Percentiles rank a stretch among this genome's conserved stretches.
Evolutionary conservation across 2,888 invertebrate genomes (phyloP).

Genomic region (Brassicogethes aeneus): DNA sequence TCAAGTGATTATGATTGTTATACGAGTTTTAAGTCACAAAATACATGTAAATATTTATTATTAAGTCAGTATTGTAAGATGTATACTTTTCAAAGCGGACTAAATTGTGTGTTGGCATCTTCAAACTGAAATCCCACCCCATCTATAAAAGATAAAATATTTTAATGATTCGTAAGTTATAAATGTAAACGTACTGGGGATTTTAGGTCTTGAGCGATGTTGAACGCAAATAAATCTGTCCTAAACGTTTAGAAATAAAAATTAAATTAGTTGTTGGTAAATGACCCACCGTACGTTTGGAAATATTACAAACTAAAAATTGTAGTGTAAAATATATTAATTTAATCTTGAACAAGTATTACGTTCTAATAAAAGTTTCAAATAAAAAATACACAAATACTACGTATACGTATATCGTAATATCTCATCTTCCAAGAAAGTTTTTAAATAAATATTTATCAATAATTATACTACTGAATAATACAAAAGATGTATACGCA

Average conservation of each 20-base stretch:
- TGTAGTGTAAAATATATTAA: conserved; percentile 21
- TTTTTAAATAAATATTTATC: conserved; percentile 44
- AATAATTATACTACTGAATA: conserved; percentile 50
- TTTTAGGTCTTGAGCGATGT: too few relatives aligned
- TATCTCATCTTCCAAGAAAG: conserved; percentile 51
- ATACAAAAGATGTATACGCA: conserved; percentile 70
- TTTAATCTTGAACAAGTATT: conserved; percentile 21
- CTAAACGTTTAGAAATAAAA: conserved; percentile 21
- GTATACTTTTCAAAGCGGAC: conserved; percentile 23
- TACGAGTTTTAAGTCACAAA: conserved; percentile 39
- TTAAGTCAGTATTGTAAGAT: conserved; percentile 41
- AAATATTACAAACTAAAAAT: conserved; percentile 22
- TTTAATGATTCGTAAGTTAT: too few relatives aligned
- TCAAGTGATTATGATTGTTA: conserved; percentile 42
- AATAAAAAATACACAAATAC: conserved; percentile 46
- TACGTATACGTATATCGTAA: conserved; percentile 67
- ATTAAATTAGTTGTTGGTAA: conserved; percentile 30
- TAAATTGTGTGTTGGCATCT: neutral
- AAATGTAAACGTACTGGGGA: too few relatives aligned
- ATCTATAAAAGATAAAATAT: too few relatives aligned
- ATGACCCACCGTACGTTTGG: conserved; percentile 22
- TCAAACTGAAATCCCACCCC: too few relatives aligned
- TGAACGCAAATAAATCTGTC: conserved; percentile 2
- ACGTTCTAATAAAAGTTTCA: conserved; percentile 21
- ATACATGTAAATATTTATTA: conserved; percentile 33